Evolutionary conservation across 1,140 invertebrate genomes (phyloP).

Genomic region (Scaptomyza montana): DNA sequence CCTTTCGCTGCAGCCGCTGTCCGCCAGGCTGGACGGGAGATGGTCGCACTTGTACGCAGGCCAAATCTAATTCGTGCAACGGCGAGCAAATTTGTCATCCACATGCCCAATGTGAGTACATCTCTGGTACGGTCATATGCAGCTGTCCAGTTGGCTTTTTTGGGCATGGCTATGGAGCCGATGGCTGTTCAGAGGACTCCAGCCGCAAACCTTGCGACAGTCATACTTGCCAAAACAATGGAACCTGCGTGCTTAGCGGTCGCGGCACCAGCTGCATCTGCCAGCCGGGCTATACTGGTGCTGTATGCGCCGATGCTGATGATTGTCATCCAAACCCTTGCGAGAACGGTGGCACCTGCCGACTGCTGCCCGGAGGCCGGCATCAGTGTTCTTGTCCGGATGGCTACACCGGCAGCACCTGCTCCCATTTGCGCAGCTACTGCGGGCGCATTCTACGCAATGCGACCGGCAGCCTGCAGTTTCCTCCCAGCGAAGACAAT

Average conservation of each 20-base stretch:
- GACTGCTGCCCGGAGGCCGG: constrained; percentile 73
- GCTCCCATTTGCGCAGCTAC: constrained; percentile 52
- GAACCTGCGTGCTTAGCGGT: constrained; percentile 87
- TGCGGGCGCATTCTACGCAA: constrained; percentile 85
- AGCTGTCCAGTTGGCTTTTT: constrained; percentile 89
- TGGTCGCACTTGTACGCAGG: constrained; percentile 86
- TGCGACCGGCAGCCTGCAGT: constrained; percentile 43
- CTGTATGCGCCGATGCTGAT: constrained; percentile 85
- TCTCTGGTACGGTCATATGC: constrained; percentile 87
- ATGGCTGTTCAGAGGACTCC: constrained; percentile 59
- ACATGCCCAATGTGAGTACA: constrained; percentile 90
- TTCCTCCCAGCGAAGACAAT: constrained; percentile 84
- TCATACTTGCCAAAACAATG: constrained; percentile 86
- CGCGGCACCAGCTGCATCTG: constrained; percentile 86
- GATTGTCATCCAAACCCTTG: constrained; percentile 90
- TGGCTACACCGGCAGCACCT: constrained; percentile 84
- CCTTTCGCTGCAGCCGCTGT: constrained; percentile 92
- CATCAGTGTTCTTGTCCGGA: constrained; percentile 84
- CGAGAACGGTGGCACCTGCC: constrained; percentile 89
- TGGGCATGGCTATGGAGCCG: constrained; percentile 86
- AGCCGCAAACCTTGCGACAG: constrained; percentile 56
- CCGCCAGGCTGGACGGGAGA: constrained; percentile 93
- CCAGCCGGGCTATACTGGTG: constrained; percentile 72
- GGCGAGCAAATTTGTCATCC: constrained; percentile 81
- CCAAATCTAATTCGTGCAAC: constrained; percentile 58